Conservation (phyloP, 2,888 invertebrate genomes). For the Lordiphosa fenestrarum region DNA sequence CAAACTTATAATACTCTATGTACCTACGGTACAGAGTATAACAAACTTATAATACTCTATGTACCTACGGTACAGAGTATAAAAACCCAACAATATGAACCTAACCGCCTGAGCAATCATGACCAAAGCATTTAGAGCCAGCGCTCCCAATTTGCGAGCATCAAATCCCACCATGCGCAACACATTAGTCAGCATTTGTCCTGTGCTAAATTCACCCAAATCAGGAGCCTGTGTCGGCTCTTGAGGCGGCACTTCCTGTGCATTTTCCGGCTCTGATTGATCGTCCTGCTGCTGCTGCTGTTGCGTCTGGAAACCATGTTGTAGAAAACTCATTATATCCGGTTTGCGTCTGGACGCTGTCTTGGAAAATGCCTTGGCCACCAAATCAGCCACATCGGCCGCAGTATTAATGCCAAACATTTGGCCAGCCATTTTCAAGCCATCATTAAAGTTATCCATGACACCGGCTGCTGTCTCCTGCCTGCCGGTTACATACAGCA, state of each 20-base stretch:
- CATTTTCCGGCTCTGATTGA: slow-evolving; percentile 48
- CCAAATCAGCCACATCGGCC: slow-evolving; percentile 84
- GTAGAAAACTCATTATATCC: slow-evolving; percentile 59
- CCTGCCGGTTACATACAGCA: slow-evolving; percentile 32
- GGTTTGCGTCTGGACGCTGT: slow-evolving; percentile 36
- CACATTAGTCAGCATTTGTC: slow-evolving; percentile 80
- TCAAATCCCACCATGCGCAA: slow-evolving; percentile 88
- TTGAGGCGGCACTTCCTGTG: slow-evolving; percentile 53
- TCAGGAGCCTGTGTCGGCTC: slow-evolving; percentile 21
- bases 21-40: no score
- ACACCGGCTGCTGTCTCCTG: slow-evolving; percentile 61
- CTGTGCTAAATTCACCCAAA: slow-evolving; percentile 41
- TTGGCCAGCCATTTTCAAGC: slow-evolving; percentile 78
- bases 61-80: no score
- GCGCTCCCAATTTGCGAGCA: slow-evolving; percentile 88
- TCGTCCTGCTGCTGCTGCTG: slow-evolving; percentile 24
- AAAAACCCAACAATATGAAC: slow-evolving; percentile 44
- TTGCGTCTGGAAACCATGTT: slow-evolving; percentile 46
- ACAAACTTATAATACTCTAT: no score
- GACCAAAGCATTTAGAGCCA: slow-evolving; percentile 90
- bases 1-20: no score
- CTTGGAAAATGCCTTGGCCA: slow-evolving; percentile 82
- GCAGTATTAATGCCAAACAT: slow-evolving; percentile 81
- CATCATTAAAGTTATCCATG: slow-evolving; percentile 78
- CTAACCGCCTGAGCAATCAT: slow-evolving; percentile 92